These are phyloP conservation scores for Lindbergichthys nudifrons DNA, from an alignment of 2,797 vertebrate species.

Conservation along the genomic window DNA sequence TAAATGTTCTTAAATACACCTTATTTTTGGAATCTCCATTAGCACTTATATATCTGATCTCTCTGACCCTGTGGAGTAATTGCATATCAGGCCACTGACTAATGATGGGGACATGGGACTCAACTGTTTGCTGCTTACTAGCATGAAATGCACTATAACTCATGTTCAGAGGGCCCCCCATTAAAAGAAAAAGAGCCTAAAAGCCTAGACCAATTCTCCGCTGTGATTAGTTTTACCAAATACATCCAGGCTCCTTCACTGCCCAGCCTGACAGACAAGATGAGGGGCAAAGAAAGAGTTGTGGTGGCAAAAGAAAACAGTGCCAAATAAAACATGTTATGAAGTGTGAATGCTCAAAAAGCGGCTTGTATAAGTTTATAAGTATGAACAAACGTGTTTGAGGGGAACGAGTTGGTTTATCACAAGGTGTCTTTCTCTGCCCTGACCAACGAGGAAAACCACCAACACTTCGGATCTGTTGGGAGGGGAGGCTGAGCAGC, in stretches of 20 bases:
- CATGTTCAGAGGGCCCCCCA: constrained; percentile 59
- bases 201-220: constrained; percentile 46
- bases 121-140: constrained; percentile 63
- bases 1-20: constrained; percentile 37
- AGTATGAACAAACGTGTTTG: constrained; percentile 57
- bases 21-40: constrained; percentile 39
- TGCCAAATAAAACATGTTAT: constrained; percentile 60
- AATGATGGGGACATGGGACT: constrained; percentile 65
- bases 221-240: constrained; percentile 66
- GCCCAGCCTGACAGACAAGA: constrained; percentile 57
- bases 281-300: constrained; percentile 34
- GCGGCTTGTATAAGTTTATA: constrained; percentile 61
- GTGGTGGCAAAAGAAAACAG: constrained; percentile 49
- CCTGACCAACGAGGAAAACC: constrained; percentile 82
- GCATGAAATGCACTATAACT: constrained; percentile 77
- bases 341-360: constrained; percentile 62
- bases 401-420: constrained; percentile 63
- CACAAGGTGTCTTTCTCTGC: constrained; percentile 77
- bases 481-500: constrained; percentile 76
- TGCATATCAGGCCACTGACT: constrained; percentile 51
- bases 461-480: constrained; percentile 87
- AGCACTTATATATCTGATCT: constrained; percentile 40
- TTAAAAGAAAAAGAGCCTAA: constrained; percentile 49
- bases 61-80: constrained; percentile 41
- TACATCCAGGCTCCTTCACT: constrained; percentile 58